A percentile compares a stretch with the other conserved stretches of the same genome.
phyloP scores from a whole-genome alignment of 2,797 vertebrate species.

The Pseudocheirus occidentalis region DNA sequence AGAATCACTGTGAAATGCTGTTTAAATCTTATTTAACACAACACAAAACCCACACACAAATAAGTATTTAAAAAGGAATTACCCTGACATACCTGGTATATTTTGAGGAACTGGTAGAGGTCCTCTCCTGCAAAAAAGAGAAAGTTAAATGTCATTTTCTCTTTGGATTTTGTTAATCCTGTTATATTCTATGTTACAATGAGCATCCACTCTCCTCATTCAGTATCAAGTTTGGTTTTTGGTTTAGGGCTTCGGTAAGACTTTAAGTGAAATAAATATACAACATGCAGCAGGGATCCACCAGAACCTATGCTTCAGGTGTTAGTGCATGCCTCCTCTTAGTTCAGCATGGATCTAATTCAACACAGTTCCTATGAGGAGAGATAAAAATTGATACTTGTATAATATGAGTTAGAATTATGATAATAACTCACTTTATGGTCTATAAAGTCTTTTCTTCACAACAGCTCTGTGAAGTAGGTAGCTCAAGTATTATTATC shows the following conservation, averaged over 20 bases:
- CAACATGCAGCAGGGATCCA: background rate
- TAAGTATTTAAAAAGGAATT: conserved; percentile 10
- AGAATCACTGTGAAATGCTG: background rate
- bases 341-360: background rate
- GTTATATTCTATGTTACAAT: conserved; percentile 13
- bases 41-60: background rate
- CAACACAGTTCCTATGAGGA: background rate
- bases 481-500: background rate
- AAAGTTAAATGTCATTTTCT: conserved; percentile 61
- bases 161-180: conserved; percentile 30
- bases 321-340: background rate
- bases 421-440: background rate
- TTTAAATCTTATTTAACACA: background rate
- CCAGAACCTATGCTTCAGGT: background rate
- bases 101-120: conserved; percentile 85
- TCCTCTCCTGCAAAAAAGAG: conserved; percentile 86
- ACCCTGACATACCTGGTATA: conserved; percentile 80
- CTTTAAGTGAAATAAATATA: conserved; percentile 8
- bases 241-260: background rate
- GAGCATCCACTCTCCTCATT: background rate
- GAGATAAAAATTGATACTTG: background rate
- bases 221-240: conserved; percentile 27
- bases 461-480: background rate
- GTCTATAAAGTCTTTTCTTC: background rate
- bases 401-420: background rate